Evolutionary conservation across 1,140 invertebrate genomes (phyloP), one percentile per base, ranked within the genome.

Genomic region (Eurosta solidaginis): DNA sequence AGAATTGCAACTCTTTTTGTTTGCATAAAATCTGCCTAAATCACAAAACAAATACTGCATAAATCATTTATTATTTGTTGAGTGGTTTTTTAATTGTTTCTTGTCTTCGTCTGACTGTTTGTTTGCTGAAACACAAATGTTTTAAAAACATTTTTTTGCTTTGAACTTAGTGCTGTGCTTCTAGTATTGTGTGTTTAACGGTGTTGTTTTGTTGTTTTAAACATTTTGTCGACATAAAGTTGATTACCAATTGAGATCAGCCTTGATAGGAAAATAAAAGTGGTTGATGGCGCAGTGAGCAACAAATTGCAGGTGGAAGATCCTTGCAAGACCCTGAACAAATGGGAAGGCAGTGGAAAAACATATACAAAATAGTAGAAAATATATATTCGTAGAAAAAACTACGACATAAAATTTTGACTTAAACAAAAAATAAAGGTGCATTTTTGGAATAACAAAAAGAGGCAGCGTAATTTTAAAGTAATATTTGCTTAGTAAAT

Each of bases 1-100:
- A 82, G 79, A 79, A 81, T 76, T 78, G 78, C 82, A 81, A 74
- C 79, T 79, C 10, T 1, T 59, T 17, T 27, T 6, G 10, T 59
- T 20, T 68, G 36, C 40, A 17, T 29, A 33, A 17, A 63, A 63
- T 17, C n/a, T 59, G 2, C 20, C 20, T 40, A 68, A 68, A 68
- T 33, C 17, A 68, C 29, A 68, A 22, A 20, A 68, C 59, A 68
- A 68, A 68, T 2, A 42, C 10, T 17, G n/a, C 45, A n/a, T 49
- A 49, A 7, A 36, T 68, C 5, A 33, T 68, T 20, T 22, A 33
- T 42, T 68, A 20, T 17, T 42, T 25, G 17, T 20, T 68, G 0
- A 1, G 27, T 36, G 7, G 7, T 54, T 54, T 54, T 0, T 52
- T n/a, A n/a, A n/a, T n/a, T n/a, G n/a, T n/a, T n/a, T n/a, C n/a